Evolutionary conservation across 2,888 invertebrate species (phyloP), one percentile per base, ranked within the genome.

Genomic region (Eilema sororculum): DNA sequence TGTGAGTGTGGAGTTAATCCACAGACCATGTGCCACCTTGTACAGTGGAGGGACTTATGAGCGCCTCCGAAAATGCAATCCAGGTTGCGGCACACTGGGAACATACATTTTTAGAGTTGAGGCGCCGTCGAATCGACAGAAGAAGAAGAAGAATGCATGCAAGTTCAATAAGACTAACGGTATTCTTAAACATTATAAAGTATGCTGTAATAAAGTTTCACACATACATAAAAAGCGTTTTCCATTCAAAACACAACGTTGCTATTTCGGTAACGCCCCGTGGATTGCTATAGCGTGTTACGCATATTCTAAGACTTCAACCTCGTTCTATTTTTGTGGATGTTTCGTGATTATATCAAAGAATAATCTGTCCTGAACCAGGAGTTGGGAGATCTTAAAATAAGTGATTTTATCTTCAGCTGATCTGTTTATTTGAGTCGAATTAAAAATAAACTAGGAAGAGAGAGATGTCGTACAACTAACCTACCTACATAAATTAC

Each of bases 211-310:
- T 67, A 74, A 75, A 69, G 75, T 77, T 81, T 64, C 65, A 70
- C 56, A 65, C 64, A 75, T 79, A 83, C 79, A 79, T 79, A 76
- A 79, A 86, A 85, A 83, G 72, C 73, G 73, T 79, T 85, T 86
- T 85, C 76, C 83, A 78, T 81, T 79, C 77, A 82, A 80, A 82
- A 82, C 72, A 77, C 74, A 83, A 77, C 77, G 82, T 69, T 65
- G 84, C 87, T 90, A 90, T 90, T 90, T 89, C 81, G 78, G 90
- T 87, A 84, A 81, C 89, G 89, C 88, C 89, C 89, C 87, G 87
- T 87, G 88, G 87, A 90, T 89, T 85, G 84, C 87, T 84, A 80
- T 84, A 86, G 84, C 83, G 85, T 85, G 82, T 77, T 80, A 78
- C 77, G 76, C 82, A 78, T 72, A 82, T 83, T 84, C 78, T 77